A percentile compares a stretch with the other conserved stretches of the same genome.
phyloP scores from a whole-genome alignment of 2,888 invertebrate species.

The Oxystoma pomonae region DNA sequence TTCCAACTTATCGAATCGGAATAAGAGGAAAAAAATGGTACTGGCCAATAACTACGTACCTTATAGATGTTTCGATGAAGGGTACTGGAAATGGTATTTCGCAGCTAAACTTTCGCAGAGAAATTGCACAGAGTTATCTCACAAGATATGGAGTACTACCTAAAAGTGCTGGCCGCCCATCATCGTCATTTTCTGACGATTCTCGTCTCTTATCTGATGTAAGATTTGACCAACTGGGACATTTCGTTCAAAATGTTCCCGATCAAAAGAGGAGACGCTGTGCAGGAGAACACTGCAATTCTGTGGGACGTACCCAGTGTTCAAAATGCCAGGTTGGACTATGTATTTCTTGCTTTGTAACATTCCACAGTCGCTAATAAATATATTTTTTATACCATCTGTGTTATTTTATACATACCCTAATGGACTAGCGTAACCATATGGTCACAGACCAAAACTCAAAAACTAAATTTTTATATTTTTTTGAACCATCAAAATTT shows the following conservation, averaged over 20 bases:
- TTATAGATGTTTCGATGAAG: conserved; percentile 15
- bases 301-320: conserved; percentile 17
- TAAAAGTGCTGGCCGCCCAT: conserved; percentile 17
- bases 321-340: conserved; percentile 16
- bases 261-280: conserved; percentile 14
- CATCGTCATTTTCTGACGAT: not conserved
- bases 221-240: conserved; percentile 6
- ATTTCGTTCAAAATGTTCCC: conserved; percentile 14
- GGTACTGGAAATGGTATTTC: conserved; percentile 10
- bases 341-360: conserved; percentile 14
- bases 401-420: no score
- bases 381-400: no score
- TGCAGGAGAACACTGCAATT: conserved; percentile 3
- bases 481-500: no score
- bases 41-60: conserved; percentile 22
- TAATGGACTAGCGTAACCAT: no score
- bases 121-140: conserved; percentile 7
- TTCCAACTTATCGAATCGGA: conserved; percentile 16
- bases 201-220: conserved; percentile 7
- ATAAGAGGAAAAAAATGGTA: conserved; percentile 20
- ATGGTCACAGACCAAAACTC: no score
- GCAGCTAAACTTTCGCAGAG: conserved; percentile 16
- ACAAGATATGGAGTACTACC: conserved; percentile 12
- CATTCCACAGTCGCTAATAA: no score
- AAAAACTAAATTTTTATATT: no score